Conservation (phyloP, 1,140 invertebrate genomes). For the Formica exsecta region DNA sequence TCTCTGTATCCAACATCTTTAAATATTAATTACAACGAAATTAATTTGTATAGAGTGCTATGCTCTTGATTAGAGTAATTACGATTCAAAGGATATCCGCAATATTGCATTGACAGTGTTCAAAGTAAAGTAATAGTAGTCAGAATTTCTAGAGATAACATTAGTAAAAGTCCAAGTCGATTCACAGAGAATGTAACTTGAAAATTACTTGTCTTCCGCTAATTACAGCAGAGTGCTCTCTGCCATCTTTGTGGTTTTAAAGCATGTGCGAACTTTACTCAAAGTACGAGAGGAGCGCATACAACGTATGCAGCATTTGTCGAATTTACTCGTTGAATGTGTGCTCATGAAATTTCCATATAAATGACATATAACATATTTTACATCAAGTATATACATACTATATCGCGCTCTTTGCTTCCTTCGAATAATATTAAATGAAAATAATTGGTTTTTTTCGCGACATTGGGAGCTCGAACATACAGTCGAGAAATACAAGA, state of each 20-base stretch:
- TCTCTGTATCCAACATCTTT: neutral
- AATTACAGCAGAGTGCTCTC: slow-evolving; percentile 56
- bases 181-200: slow-evolving; percentile 33
- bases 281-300: slow-evolving; percentile 20
- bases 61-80: neutral
- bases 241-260: slow-evolving; percentile 50
- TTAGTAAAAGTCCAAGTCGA: slow-evolving; percentile 35
- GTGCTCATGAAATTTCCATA: slow-evolving; percentile 33
- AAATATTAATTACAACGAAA: neutral
- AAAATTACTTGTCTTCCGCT: slow-evolving; percentile 50
- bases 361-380: neutral
- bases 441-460: slow-evolving; percentile 43
- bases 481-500: slow-evolving; percentile 17
- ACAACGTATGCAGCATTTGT: slow-evolving; percentile 41
- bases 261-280: slow-evolving; percentile 43
- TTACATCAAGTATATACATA: neutral
- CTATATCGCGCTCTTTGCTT: neutral
- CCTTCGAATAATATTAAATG: neutral
- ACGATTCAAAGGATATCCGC: neutral
- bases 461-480: neutral
- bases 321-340: slow-evolving; percentile 30
- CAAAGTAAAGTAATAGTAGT: slow-evolving; percentile 6
- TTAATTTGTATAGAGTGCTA: neutral
- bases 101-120: neutral
- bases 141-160: slow-evolving; percentile 46